phyloP scores from a whole-genome alignment of 2,113 vertebrate species.

The Halcyon malimbica region DNA sequence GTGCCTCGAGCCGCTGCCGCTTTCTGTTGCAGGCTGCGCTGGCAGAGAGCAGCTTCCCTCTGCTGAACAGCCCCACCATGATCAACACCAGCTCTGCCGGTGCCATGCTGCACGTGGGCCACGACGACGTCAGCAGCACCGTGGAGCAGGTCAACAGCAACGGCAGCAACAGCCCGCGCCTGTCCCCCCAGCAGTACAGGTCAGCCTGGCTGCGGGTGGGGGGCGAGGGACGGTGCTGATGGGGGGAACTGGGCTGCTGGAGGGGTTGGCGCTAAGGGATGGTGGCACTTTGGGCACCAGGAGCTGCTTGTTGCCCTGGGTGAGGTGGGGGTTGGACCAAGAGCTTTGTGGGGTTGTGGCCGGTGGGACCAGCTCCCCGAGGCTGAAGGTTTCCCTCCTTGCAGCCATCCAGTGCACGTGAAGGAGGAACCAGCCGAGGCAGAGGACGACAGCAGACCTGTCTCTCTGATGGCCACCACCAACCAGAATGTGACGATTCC shows the following conservation, averaged over 20 bases:
- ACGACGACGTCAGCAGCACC: constrained; percentile 94
- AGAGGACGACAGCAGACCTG: constrained; percentile 89
- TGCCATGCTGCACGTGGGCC: constrained; percentile 92
- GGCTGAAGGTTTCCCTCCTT: background rate
- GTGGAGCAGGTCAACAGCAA: constrained; percentile 98
- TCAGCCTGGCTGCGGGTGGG: constrained; percentile 3
- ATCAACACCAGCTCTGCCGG: constrained; percentile 88
- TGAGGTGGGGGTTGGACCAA: rapidly evolving
- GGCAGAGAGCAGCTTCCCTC: constrained; percentile 94
- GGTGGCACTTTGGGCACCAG: rapidly evolving
- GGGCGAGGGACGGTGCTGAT: rapidly evolving
- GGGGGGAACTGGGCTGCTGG: background rate
- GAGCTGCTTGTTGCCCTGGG: rapidly evolving
- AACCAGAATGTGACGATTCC: constrained; percentile 88
- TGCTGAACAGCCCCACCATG: constrained; percentile 91
- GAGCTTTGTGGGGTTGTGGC: rapidly evolving
- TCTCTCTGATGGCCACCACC: constrained; percentile 84
- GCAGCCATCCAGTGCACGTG: constrained; percentile 92
- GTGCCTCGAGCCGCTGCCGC: background rate
- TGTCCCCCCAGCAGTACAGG: constrained; percentile 97
- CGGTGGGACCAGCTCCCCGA: rapidly evolving
- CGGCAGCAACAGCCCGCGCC: constrained; percentile 94
- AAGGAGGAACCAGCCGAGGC: constrained; percentile 96
- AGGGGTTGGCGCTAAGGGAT: background rate
- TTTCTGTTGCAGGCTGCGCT: constrained; percentile 77